Evolutionary conservation across 1,140 invertebrate species (phyloP).

Genomic region (Bombus huntii): DNA sequence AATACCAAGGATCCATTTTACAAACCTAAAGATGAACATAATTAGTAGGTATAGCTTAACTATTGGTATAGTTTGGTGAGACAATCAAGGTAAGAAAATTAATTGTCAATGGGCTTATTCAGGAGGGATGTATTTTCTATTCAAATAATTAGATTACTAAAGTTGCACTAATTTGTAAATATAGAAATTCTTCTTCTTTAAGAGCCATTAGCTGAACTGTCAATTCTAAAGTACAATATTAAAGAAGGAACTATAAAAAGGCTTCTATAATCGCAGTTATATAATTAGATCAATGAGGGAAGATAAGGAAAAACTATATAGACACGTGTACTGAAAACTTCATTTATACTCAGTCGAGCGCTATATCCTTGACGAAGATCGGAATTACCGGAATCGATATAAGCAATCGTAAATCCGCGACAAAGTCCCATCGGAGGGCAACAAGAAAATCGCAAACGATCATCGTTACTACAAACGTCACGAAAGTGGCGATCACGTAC

Average conservation of each 20-base stretch:
- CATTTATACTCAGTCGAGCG: not conserved
- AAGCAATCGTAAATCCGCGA: slow-evolving; percentile 16
- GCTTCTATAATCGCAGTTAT: too few relatives aligned
- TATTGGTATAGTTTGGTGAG: not conserved
- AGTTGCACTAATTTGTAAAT: not conserved
- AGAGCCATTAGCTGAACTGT: too few relatives aligned
- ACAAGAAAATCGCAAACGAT: slow-evolving; percentile 36
- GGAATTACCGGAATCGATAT: not conserved
- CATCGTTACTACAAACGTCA: slow-evolving; percentile 32
- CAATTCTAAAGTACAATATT: too few relatives aligned
- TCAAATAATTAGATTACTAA: not conserved
- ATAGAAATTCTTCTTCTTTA: not conserved
- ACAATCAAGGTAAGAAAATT: not conserved
- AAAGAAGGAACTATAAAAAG: too few relatives aligned
- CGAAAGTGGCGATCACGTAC: slow-evolving; percentile 31
- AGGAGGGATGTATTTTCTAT: not conserved
- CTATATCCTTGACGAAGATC: too few relatives aligned
- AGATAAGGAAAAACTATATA: too few relatives aligned
- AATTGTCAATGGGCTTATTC: not conserved
- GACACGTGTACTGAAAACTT: too few relatives aligned
- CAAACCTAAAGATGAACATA: too few relatives aligned
- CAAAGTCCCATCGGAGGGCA: not conserved
- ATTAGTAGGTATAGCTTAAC: too few relatives aligned
- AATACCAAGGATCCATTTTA: not conserved
- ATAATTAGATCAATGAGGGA: too few relatives aligned